Base-by-base conservation (phyloP, 1,140 invertebrate genomes). In the Coptotermes formosanus region DNA sequence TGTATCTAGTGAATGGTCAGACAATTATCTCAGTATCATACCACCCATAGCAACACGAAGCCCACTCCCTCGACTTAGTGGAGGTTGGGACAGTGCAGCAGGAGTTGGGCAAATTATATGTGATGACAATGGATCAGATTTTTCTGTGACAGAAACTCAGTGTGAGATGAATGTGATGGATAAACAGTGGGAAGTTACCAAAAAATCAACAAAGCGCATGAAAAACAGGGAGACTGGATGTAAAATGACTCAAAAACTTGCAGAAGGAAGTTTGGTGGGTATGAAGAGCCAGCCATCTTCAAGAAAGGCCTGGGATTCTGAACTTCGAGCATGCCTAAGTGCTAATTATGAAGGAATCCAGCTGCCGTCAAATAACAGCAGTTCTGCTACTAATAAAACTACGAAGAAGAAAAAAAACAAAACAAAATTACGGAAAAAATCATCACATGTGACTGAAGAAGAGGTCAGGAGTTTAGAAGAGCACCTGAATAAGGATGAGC, bases 31-130 rank as follows among this genome's bases (percentile, higher is more conserved):
- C 14, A 48, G 87, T 38, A 89, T 55, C n/a, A 88, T 86, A 48
- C 85, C 90, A 45, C 89, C 90, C 0, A 90, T 90, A 48, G 89
- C 89, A 0, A 91, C 90, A 3, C 89, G 90, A 88, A 91, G 90
- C 55, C 91, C 91, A 2, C 86, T 88, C 6, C 90, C 91, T 0
- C 90, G 90, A 32, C 85, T 92, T 0, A 89, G 89, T 82, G 90
- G 89, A 14, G 90, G 89, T 11, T 92, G 91, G 91, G 89, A 91
- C 11, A 92, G 91, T 48, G 89, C 88, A 21, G 90, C 90, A 0
- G 91, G 91, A 0, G 89, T 91, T 64, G 91, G 90, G 0, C 88
- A 90, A 55, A 91, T 91, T 43, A 85, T 91, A 48, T 90, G 88
- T 19, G 87, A 89, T 0, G 83, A 84, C 0, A 89, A 89, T 75